These are phyloP conservation scores for Muscicapa striata DNA, from an alignment of 2,797 vertebrate species.

Conservation along the genomic window DNA sequence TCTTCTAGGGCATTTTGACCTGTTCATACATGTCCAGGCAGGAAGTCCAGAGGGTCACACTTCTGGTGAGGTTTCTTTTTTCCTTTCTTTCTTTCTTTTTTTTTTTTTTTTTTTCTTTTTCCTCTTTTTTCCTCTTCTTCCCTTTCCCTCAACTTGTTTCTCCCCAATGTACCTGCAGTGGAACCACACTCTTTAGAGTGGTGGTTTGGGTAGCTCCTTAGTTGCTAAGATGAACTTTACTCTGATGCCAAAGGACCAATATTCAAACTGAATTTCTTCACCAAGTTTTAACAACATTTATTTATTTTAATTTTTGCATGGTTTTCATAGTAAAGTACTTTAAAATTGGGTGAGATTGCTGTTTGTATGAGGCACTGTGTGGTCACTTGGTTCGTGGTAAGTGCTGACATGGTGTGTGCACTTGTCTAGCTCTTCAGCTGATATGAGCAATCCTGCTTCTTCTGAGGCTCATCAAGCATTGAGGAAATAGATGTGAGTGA, in stretches of 20 bases:
- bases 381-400: neutral
- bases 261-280: neutral
- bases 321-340: neutral
- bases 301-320: neutral
- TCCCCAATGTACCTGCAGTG: neutral
- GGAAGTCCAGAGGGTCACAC: neutral
- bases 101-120: no score
- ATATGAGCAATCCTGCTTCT: neutral
- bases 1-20: neutral
- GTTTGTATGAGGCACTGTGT: neutral
- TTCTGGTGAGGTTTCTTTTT: neutral
- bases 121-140: no score
- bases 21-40: neutral
- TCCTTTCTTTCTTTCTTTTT: no score
- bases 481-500: neutral
- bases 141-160: neutral
- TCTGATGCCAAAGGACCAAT: neutral
- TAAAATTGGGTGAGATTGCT: neutral
- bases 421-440: neutral
- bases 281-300: neutral
- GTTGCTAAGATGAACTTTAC: neutral
- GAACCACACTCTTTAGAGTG: neutral
- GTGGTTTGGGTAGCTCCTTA: neutral
- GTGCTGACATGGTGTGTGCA: accelerated
- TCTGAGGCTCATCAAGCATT: neutral